Evolutionary conservation across 2,797 vertebrate genomes (phyloP), one percentile per base, ranked within the genome.

Genomic region (Buphagus erythrorhynchus): DNA sequence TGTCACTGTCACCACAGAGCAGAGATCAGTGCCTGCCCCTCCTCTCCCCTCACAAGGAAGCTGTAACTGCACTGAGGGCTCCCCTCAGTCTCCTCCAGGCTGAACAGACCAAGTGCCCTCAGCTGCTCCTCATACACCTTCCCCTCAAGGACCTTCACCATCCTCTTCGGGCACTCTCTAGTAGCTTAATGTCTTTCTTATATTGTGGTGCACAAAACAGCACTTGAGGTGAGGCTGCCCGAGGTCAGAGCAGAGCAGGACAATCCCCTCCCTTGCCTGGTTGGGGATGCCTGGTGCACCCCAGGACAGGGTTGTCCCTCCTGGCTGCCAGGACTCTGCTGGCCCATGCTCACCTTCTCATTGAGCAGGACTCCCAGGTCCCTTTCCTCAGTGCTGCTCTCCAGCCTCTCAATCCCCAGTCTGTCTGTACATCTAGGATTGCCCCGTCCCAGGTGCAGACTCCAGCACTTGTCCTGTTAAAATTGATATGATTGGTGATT

Each of bases 201-300:
- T 1, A 13, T 6, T 46, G 17, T 19, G 2, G 10, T n/a, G n/a
- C n/a, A n/a, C 5, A 28, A 51, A 16, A 7, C 49, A 40, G 7
- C 21, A 5, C 15, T 52, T 0, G 0, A 31, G 25, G 9, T 31
- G 17, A 73, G 29, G 46, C 38, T 0, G 0, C 25, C 12, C 29
- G 33, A 66, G 45, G 0, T 0, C 33, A 58, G 51, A 66, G 45
- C 43, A 72, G 24, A 51, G 24, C 1, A 0, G 38, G 38, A 66
- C 52, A 58, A 33, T 26, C 24, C 20, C 28, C 20, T 73, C 45
- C 29, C 19, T 33, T 33, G 14, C 10, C 31, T 0, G 0, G 29
- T 29, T 77, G 33, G 40, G 0, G 0, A 28, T 36, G 13, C 28
- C 67, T 43, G 43, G 1, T 38, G 49, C 8, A 0, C 21, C n/a